Evolutionary conservation across 2,888 invertebrate genomes (phyloP), one percentile per base, ranked within the genome.

Genomic region (Patella pellucida): DNA sequence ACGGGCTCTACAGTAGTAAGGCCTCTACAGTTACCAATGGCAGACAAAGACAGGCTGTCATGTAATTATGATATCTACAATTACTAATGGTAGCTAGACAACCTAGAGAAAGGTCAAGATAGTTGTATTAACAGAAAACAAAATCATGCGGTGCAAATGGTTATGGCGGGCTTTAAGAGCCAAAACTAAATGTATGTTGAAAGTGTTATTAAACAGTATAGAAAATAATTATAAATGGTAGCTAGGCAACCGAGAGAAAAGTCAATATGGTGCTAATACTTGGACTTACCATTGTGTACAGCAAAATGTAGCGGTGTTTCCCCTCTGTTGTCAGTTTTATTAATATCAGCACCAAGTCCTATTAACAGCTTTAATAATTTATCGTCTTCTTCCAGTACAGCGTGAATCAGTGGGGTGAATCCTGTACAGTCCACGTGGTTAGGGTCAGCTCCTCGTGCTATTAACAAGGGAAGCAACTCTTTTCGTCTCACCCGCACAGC

Each of bases 221-320:
- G 27, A 27, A 27, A 27, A 27, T 27, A 27, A 1, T 3, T 27
- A 27, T n/a, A n/a, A n/a, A n/a, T n/a, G n/a, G n/a, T n/a, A n/a
- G n/a, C n/a, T n/a, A n/a, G n/a, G n/a, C n/a, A n/a, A n/a, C n/a
- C n/a, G n/a, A n/a, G n/a, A 50, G n/a, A 54, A 68, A 14, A 50
- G 19, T 73, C 67, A 41, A 11, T 52, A 41, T n/a, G 4, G 16
- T 16, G 15, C 41, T 15, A 11, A 71, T 23, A 71, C 9, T 19
- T 16, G 23, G 4, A 76, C 82, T 76, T 80, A 87, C 87, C 82
- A 76, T 80, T 78, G 71, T 83, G 82, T 3, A 85, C 77, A 27
- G 87, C 84, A 72, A 83, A 78, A n/a, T 85, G 81, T 1, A 89
- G 73, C 0, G 87, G 83, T 9, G 81, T 78, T 75, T 89, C 88